These are phyloP conservation scores for Callorhinus ursinus DNA, from an alignment of 2,113 vertebrate species.

Conservation along the genomic window DNA sequence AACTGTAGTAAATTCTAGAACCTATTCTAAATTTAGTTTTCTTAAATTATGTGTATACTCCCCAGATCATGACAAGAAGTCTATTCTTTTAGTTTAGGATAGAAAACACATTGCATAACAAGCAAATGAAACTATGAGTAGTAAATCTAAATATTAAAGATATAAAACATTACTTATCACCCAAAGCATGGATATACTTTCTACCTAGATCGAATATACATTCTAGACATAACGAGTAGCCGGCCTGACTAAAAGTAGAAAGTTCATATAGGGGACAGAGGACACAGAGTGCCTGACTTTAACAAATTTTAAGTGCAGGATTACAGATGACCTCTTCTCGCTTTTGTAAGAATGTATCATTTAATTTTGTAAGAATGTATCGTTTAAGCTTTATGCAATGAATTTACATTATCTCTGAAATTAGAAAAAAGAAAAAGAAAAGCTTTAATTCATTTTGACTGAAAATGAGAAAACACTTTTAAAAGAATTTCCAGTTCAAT, in stretches of 20 bases:
- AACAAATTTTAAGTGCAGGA: neutral
- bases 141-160: neutral
- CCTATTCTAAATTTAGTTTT: constrained; percentile 1
- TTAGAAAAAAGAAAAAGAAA: neutral
- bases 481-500: neutral
- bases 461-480: neutral
- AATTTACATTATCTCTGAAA: neutral
- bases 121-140: neutral
- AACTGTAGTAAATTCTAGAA: neutral
- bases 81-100: neutral
- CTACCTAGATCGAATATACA: neutral
- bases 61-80: neutral
- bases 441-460: neutral
- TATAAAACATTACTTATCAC: neutral
- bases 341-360: neutral
- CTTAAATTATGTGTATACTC: constrained; percentile 1
- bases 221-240: neutral
- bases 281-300: neutral
- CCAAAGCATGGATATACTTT: neutral
- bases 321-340: neutral
- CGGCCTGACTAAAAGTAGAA: neutral
- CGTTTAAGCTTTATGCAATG: neutral
- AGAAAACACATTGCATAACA: neutral
- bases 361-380: neutral
- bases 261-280: neutral